Evolutionary conservation across 2,113 vertebrate species (phyloP).

Genomic region (Muntiacus muntjak): DNA sequence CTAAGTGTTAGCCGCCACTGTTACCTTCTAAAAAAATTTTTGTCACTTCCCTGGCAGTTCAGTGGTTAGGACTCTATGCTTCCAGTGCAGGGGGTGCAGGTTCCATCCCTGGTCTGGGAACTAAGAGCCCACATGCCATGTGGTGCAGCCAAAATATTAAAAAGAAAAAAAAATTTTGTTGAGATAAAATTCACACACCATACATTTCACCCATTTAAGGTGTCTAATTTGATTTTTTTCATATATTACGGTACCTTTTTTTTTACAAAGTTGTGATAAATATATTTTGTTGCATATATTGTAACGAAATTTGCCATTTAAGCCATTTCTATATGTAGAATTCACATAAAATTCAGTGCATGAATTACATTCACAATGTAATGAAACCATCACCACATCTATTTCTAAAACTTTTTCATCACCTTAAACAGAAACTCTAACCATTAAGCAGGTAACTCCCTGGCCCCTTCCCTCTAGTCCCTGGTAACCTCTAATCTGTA

Average conservation of each 20-base stretch:
- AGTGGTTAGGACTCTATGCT: neutral
- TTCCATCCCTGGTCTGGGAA: neutral
- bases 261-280: neutral
- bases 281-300: neutral
- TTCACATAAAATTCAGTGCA: neutral
- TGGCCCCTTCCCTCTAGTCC: neutral
- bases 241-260: neutral
- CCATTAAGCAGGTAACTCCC: neutral
- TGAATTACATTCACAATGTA: neutral
- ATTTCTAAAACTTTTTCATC: slow-evolving; percentile 18
- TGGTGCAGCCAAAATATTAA: neutral
- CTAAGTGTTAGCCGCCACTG: neutral
- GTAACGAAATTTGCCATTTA: neutral
- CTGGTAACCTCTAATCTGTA: neutral
- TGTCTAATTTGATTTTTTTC: neutral
- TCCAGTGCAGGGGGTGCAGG: neutral
- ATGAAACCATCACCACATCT: neutral
- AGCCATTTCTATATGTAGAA: neutral
- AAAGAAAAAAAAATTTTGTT: neutral
- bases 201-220: neutral
- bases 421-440: neutral
- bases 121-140: neutral
- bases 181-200: neutral
- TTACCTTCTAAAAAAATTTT: neutral
- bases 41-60: neutral